These are phyloP conservation scores for Ricordea florida DNA, from an alignment of 92 coral and sea anemone genomes.

Conservation along the genomic window DNA sequence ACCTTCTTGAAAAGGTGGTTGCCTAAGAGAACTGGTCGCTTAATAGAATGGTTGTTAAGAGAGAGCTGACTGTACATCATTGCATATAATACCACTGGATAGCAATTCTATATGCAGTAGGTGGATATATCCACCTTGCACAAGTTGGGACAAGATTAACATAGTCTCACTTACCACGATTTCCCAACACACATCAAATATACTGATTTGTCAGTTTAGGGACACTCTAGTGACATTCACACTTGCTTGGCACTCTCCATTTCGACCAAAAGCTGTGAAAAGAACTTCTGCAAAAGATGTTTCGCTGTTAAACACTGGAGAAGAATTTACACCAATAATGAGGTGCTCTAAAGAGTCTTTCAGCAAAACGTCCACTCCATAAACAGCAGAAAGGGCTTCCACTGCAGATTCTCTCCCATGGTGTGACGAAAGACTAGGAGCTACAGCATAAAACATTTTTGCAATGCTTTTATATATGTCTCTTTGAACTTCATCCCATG, in stretches of 20 bases:
- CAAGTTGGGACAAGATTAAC: not conserved
- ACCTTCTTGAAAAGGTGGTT: no score
- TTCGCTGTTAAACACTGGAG: constrained; percentile 61
- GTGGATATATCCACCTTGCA: no score
- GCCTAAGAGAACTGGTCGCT: no score
- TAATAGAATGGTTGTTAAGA: no score
- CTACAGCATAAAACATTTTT: constrained; percentile 59
- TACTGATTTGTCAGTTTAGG: not conserved
- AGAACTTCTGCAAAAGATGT: constrained; percentile 56
- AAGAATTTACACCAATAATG: constrained; percentile 66
- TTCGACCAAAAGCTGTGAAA: constrained; percentile 40
- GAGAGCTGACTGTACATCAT: no score
- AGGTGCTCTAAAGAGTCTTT: constrained; percentile 59
- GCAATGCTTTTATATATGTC: constrained; percentile 42
- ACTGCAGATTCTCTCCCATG: not conserved
- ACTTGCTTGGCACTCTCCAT: constrained; percentile 24
- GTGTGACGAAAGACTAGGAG: constrained; percentile 50
- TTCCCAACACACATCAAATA: not conserved
- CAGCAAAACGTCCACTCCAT: constrained; percentile 79
- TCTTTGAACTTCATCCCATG: constrained; percentile 66
- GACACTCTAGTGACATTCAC: constrained; percentile 15
- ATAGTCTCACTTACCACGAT: not conserved
- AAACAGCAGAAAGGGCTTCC: constrained; percentile 53
- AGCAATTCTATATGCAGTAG: no score
- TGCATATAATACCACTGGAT: no score